Conservation (phyloP, 2,888 invertebrate species). For the Chesias legatella region DNA sequence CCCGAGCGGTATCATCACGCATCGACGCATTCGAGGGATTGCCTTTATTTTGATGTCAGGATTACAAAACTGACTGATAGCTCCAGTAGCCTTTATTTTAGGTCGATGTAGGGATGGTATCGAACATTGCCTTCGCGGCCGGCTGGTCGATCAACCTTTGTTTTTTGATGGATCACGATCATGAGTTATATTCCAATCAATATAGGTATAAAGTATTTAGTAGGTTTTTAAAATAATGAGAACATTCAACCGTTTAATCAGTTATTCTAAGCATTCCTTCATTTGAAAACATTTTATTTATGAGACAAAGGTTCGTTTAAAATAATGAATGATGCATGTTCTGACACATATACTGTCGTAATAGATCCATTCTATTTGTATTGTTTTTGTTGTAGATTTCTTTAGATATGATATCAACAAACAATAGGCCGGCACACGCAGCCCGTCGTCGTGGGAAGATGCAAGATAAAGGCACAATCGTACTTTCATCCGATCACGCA, state of each 20-base stretch:
- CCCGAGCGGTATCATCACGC: constrained; percentile 36
- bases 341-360: constrained; percentile 46
- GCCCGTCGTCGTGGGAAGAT: constrained; percentile 65
- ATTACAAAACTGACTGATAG: constrained; percentile 54
- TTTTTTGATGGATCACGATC: no score
- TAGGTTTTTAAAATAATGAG: constrained; percentile 8
- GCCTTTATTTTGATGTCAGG: constrained; percentile 55
- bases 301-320: constrained; percentile 23
- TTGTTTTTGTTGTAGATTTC: constrained; percentile 49
- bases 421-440: constrained; percentile 48
- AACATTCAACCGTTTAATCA: constrained; percentile 7
- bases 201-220: no score
- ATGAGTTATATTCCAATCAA: no score
- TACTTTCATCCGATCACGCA: constrained; percentile 72
- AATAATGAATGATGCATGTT: constrained; percentile 44
- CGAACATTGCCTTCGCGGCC: constrained; percentile 24
- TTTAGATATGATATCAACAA: constrained; percentile 44
- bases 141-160: no score
- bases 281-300: constrained; percentile 21
- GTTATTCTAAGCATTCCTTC: constrained; percentile 12
- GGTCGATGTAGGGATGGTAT: constrained; percentile 20
- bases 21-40: constrained; percentile 51
- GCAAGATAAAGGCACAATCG: constrained; percentile 58
- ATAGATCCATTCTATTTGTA: constrained; percentile 54
- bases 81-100: constrained; percentile 48